Percentiles rank a stretch among this genome's conserved stretches.
Conservation (phyloP, 1,140 invertebrate genomes). For the Drosophila nannoptera region DNA sequence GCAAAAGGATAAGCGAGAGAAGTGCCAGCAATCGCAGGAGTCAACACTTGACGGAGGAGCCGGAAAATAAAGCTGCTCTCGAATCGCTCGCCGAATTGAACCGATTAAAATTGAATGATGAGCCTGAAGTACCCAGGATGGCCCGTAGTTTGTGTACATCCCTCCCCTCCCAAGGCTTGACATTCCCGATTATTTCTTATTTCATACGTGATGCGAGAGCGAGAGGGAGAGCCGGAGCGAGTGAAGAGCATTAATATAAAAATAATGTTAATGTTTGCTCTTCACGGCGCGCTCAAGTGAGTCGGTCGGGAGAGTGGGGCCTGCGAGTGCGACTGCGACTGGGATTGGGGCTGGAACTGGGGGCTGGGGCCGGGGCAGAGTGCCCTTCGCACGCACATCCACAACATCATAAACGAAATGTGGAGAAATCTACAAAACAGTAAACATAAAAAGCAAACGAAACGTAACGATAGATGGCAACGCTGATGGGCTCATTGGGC, state of each 20-base stretch:
- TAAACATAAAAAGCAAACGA: constrained; percentile 72
- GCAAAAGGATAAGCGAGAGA: too few species aligned
- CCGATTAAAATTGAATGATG: constrained; percentile 25
- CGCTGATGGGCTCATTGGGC: constrained; percentile 25
- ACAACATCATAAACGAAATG: constrained; percentile 52
- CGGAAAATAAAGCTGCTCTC: too few species aligned
- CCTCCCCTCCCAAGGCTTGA: constrained; percentile 16
- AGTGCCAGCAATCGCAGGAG: background rate
- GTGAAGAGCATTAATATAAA: constrained; percentile 70
- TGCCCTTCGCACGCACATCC: constrained; percentile 50
- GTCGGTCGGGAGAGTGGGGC: background rate
- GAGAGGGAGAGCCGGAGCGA: background rate
- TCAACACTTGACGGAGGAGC: background rate
- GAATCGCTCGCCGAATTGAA: background rate
- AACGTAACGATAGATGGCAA: constrained; percentile 72
- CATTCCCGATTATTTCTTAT: constrained; percentile 27
- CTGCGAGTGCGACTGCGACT: background rate
- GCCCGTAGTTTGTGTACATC: constrained; percentile 29
- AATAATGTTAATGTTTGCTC: constrained; percentile 76
- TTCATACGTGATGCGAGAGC: constrained; percentile 17
- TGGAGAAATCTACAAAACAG: constrained; percentile 71
- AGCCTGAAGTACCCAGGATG: constrained; percentile 11
- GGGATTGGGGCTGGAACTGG: background rate
- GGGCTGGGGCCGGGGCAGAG: constrained; percentile 8
- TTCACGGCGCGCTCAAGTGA: constrained; percentile 34